A percentile compares a stretch with the other conserved stretches of the same genome.
Conservation (phyloP, 2,888 invertebrate species). For the Drosophila maculinotata region DNA sequence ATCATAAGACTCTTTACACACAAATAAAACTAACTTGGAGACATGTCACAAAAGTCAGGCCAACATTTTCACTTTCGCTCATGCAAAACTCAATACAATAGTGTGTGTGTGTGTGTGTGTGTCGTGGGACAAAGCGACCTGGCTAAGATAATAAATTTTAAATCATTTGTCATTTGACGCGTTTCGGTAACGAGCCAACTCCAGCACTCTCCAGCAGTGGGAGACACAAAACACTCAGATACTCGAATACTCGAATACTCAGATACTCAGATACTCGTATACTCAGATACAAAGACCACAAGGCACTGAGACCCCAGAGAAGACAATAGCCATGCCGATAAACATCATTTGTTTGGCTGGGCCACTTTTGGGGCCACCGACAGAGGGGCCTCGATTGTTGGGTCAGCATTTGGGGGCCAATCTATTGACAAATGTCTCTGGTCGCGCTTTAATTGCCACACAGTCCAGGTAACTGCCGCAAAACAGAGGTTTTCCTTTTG, state of each 20-base stretch:
- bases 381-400: constrained; percentile 20
- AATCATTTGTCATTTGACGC: constrained; percentile 81
- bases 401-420: constrained; percentile 52
- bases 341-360: constrained; percentile 65
- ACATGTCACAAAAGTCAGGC: constrained; percentile 49
- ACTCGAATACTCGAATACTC: no score
- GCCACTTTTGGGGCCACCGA: constrained; percentile 14
- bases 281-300: constrained; percentile 24
- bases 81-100: constrained; percentile 45
- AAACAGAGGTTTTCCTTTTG: constrained; percentile 27
- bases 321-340: constrained; percentile 70
- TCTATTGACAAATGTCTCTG: constrained; percentile 73
- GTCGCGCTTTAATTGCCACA: constrained; percentile 72
- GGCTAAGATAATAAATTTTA: constrained; percentile 71
- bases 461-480: constrained; percentile 2
- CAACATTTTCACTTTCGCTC: constrained; percentile 66
- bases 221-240: constrained; percentile 16
- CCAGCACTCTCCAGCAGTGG: constrained; percentile 25
- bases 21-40: constrained; percentile 17
- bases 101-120: constrained; percentile 4
- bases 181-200: constrained; percentile 74
- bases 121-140: constrained; percentile 27
- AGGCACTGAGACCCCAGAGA: constrained; percentile 38
- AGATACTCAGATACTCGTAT: no score
- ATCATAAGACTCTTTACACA: constrained; percentile 48